Conservation (phyloP, 2,113 vertebrate genomes). For the Takifugu flavidus region DNA sequence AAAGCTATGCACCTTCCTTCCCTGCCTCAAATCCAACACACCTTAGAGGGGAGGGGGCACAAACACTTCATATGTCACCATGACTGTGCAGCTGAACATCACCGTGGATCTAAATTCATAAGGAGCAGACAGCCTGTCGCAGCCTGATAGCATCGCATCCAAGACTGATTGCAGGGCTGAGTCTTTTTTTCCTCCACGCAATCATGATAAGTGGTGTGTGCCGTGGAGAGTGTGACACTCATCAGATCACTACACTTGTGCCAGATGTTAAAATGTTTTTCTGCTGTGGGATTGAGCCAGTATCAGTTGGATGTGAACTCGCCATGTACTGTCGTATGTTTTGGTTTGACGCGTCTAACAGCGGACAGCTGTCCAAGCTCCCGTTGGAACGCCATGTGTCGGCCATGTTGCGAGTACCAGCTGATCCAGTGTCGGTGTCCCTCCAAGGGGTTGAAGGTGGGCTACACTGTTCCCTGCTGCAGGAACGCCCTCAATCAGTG, state of each 20-base stretch:
- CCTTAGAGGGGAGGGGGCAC: too few relatives aligned
- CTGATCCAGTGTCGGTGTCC: conserved; percentile 87
- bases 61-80: too few relatives aligned
- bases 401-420: conserved; percentile 88
- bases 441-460: conserved; percentile 79
- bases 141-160: too few relatives aligned
- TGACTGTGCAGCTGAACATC: too few relatives aligned
- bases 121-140: too few relatives aligned
- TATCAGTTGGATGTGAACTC: neutral
- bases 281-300: neutral
- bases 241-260: neutral
- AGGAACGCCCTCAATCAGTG: conserved; percentile 86
- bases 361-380: conserved; percentile 85
- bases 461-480: conserved; percentile 93
- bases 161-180: neutral
- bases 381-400: conserved; percentile 89
- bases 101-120: too few relatives aligned
- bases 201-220: neutral
- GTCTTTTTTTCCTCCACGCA: neutral
- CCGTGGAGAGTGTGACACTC: neutral
- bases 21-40: too few relatives aligned
- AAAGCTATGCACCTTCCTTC: too few relatives aligned
- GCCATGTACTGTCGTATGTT: conserved; percentile 63
- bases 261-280: neutral
- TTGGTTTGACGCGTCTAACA: conserved; percentile 38